Base-by-base conservation (phyloP, 1,140 invertebrate species). In the Pseudomyrmex flavicornis region DNA sequence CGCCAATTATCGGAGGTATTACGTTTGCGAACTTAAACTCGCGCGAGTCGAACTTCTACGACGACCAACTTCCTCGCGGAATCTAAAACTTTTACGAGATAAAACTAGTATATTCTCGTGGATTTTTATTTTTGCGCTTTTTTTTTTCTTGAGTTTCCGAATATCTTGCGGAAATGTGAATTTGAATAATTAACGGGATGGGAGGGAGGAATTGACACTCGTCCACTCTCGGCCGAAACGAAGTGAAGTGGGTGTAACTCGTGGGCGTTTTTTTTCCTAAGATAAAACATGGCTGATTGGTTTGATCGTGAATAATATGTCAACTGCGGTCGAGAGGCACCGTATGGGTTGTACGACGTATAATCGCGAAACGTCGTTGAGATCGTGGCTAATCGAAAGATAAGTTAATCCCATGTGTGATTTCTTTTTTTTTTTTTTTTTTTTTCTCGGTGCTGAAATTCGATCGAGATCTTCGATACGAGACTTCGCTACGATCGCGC, bases 311-410 rank as follows among this genome's bases (percentile, higher is more conserved):
- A 84, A 66, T 68, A 84, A 66, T 68, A 54, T 69, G 26, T 26
- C 26, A 26, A 79, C 75, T 73, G 54, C 54, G 68, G 58, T 68
- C 72, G 46, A 80, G 73, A 88, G 86, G 86, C 86, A 88, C 85
- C 86, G 68, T 84, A 74, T 72, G 66, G 87, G 46, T 68, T 72
- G 17, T 17, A 26, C 26, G 56, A 88, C 82, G 56, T 84, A 76
- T 84, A 84, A 84, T 84, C 52, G 58, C 66, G 54, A 26, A 75
- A 77, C 73, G 54, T 83, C 22, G 62, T 65, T 35, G 26, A 70
- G 50, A 46, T 54, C 61, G 77, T 22, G 54, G 56, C 20, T 82
- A 59, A 82, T 58, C 52, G 73, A 70, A 70, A 72, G 76, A 68
- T 75, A 85, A 65, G 52, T 65, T 17, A 72, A 72, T 54, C 61